A percentile compares a stretch with the other conserved stretches of the same genome.
These are phyloP conservation scores for Limnephilus lunatus DNA, from an alignment of 2,888 invertebrate genomes.

Conservation along the genomic window DNA sequence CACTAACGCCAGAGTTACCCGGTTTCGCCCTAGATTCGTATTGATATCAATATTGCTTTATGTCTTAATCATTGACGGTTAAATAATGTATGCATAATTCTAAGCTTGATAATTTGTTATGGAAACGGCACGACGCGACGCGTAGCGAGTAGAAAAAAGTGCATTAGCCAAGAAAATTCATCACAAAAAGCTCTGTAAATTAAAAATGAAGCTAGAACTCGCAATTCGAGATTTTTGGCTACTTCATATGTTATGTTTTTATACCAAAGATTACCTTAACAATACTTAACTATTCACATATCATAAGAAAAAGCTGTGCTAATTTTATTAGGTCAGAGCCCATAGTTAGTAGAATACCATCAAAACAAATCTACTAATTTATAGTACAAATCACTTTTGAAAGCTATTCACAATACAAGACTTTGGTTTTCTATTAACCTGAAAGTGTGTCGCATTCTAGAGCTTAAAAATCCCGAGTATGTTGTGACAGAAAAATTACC, in stretches of 20 bases:
- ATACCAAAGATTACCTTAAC: not conserved
- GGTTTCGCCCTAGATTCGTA: too few relatives aligned
- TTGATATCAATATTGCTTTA: too few relatives aligned
- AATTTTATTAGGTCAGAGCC: too few relatives aligned
- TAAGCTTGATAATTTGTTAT: too few relatives aligned
- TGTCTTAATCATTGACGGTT: too few relatives aligned
- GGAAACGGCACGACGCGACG: too few relatives aligned
- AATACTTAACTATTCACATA: not conserved
- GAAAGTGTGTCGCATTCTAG: not conserved
- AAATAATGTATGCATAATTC: too few relatives aligned
- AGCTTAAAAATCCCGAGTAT: not conserved
- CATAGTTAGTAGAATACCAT: not conserved
- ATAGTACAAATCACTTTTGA: not conserved
- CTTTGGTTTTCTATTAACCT: not conserved
- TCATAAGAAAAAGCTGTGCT: not conserved
- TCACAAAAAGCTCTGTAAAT: not conserved
- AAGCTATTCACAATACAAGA: constrained; percentile 5
- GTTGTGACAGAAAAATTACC: constrained; percentile 9
- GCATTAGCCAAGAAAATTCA: not conserved
- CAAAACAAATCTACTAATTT: not conserved
- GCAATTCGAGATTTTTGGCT: not conserved
- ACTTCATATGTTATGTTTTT: not conserved
- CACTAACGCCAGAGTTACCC: too few relatives aligned
- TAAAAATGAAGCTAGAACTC: not conserved
- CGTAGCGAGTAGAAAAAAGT: too few relatives aligned